Percentiles rank a stretch among this genome's conserved stretches.
Evolutionary conservation across 2,888 invertebrate genomes (phyloP).

Genomic region (Cryptophagus acutangulus): DNA sequence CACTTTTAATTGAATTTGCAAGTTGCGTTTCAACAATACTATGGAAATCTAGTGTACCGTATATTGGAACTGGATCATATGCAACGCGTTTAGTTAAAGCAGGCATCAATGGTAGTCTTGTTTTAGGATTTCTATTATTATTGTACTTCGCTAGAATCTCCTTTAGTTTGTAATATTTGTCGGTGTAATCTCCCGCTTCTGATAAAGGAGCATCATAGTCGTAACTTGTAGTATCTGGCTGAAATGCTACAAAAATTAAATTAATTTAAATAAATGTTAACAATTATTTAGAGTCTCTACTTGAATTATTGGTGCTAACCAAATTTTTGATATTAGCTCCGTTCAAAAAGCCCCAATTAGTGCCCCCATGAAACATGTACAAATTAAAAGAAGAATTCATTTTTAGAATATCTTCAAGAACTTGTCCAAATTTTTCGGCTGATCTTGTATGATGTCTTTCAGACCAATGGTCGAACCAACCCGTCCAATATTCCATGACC

Average conservation of each 20-base stretch:
- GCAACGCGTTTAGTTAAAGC: slow-evolving; percentile 32
- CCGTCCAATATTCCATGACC: slow-evolving; percentile 56
- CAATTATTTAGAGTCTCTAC: too few species aligned
- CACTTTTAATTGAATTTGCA: slow-evolving; percentile 6
- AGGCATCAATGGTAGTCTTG: slow-evolving; percentile 36
- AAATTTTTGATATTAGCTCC: slow-evolving; percentile 27
- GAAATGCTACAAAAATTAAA: too few species aligned
- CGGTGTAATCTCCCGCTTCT: slow-evolving; percentile 84
- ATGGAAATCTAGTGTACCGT: slow-evolving; percentile 18
- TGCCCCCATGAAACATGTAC: slow-evolving; percentile 89
- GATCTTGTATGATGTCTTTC: slow-evolving; percentile 37
- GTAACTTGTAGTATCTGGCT: slow-evolving; percentile 46
- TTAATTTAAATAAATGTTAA: too few species aligned
- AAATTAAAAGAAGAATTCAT: slow-evolving; percentile 61
- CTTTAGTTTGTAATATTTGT: slow-evolving; percentile 64
- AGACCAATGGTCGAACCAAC: slow-evolving; percentile 57
- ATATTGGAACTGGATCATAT: slow-evolving; percentile 33
- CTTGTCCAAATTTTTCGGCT: slow-evolving; percentile 24
- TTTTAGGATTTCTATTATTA: slow-evolving; percentile 28
- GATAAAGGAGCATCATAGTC: slow-evolving; percentile 88
- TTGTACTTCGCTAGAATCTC: slow-evolving; percentile 46
- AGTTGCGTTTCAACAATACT: slow-evolving; percentile 19
- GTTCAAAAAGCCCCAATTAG: slow-evolving; percentile 66
- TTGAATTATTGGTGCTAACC: slow-evolving; percentile 14
- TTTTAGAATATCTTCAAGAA: slow-evolving; percentile 29